Conservation (phyloP, 2,797 vertebrate genomes). For the Lepus townsendii region DNA sequence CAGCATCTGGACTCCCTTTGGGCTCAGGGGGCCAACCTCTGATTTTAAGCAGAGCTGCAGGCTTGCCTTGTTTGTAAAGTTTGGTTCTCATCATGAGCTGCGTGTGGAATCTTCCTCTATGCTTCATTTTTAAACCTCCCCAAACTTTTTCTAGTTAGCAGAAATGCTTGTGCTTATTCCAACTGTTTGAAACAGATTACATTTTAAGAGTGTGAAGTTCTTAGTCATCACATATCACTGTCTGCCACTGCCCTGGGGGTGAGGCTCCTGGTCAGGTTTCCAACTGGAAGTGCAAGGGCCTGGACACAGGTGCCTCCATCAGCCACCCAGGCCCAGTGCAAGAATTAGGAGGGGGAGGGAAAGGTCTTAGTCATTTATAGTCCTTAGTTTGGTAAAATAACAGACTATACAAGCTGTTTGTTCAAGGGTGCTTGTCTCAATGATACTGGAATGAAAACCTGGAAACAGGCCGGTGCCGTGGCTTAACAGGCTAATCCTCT, state of each 20-base stretch:
- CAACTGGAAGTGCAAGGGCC: not conserved
- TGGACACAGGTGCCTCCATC: not conserved
- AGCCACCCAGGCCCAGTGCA: not conserved
- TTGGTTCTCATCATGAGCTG: not conserved
- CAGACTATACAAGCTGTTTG: not conserved
- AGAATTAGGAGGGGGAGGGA: not conserved
- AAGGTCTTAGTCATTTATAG: not conserved
- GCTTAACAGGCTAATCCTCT: no score
- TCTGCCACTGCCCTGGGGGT: not conserved
- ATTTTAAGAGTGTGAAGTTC: not conserved
- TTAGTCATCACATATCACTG: not conserved
- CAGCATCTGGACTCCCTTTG: accelerated
- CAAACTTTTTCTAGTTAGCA: not conserved
- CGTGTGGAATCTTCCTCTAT: not conserved
- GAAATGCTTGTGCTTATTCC: not conserved
- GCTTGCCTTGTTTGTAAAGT: not conserved
- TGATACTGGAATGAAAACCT: not conserved
- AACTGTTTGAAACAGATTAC: not conserved
- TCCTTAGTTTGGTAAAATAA: not conserved
- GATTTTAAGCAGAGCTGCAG: not conserved
- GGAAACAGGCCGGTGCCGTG: not conserved
- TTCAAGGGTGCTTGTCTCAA: not conserved
- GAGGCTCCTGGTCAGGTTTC: not conserved
- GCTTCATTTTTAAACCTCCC: not conserved
- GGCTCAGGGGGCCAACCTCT: no score